Base-by-base conservation (phyloP, 1,140 invertebrate genomes). In the Cephus cinctus region DNA sequence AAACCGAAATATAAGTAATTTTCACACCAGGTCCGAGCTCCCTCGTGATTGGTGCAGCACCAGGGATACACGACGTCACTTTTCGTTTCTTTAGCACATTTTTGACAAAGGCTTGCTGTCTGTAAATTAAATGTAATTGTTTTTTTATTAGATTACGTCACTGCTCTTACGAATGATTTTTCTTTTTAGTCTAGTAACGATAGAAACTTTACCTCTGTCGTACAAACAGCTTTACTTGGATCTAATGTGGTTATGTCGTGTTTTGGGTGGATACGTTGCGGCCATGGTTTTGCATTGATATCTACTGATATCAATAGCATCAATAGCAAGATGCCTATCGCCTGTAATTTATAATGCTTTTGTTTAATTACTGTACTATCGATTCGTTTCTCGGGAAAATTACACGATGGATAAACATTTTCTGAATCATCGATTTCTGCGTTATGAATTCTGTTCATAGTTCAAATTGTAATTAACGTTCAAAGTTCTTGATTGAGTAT, bases 41-140 rank as follows among this genome's bases (percentile, higher is more conserved):
- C 47, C 40, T 49, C 47, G 40, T 49, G 47, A 43, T 49, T 36
- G 9, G 39, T 32, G 16, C 47, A 49, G 35, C 47, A 49, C 47
- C 47, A 49, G 16, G 47, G 47, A 49, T 49, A 49, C 5, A 49
- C 47, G 6, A 43, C 47, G 1, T 12, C 25, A 31, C 47, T 49
- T 27, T 49, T 49, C 9, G 47, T 49, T 16, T 49, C 16, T 35
- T 49, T 49, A 4, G 47, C 47, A n/a, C 47, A 49, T 43, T 35
- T 27, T 16, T 49, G 47, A 42, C 47, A 49, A 22, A 49, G 18
- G 27, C 32, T 47, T 6, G 22, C 38, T n/a, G 36, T 39, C 45
- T 47, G 32, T 39, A 41, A 47, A 20, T 6, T 8, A 38, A 16
- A 31, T 30, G 18, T 22, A 30, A 2, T 2, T 30, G 27, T 12